Base-by-base conservation (phyloP, 2,797 vertebrate genomes). In the Chlorospingus flavigularis region DNA sequence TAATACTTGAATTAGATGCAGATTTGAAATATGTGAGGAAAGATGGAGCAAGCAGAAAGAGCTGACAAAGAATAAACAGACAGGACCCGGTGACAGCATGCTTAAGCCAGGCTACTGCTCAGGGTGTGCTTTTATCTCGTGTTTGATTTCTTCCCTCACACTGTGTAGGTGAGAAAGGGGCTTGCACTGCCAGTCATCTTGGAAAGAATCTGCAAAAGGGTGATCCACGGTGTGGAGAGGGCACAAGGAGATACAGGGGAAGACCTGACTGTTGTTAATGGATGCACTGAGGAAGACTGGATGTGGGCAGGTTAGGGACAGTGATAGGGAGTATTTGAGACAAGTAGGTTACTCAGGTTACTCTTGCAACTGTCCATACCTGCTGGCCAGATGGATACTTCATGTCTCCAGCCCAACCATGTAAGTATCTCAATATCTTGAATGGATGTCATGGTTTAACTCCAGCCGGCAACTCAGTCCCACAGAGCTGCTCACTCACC, bases 1-100 rank as follows among this genome's bases (percentile, higher is more conserved):
- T 37, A 78, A 67, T 55, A 58, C 54, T 90, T 83, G 94, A 96
- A 95, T 96, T 86, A 75, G 62, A 85, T 2, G 10, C 94, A 96
- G 84, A 68, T 77, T 89, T 89, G 66, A 92, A 95, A 79, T 80
- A 67, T 7, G 61, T 68, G 63, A 72, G 53, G 84, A 96, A 89
- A 93, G 75, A 72, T 9, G 50, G 45, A 87, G 57, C 14, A 43
- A 89, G 63, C 43, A 67, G 50, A 85, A 87, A 76, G 43, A 84
- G 17, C 63, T 47, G 74, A 74, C 39, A 45, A 57, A 35, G 53
- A 86, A 79, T 71, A 83, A 91, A 74, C 42, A 84, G 91, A 47
- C 33, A 71, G 63, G 73, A 79, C 63, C 45, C 55, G 88, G 83
- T 74, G 90, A 87, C 71, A 94, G 50, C 70, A 39, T 39, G 53